Percentiles rank a stretch among this genome's conserved stretches.
Evolutionary conservation across 1,140 invertebrate species (phyloP).

Genomic region (Doryteuthis pealeii): DNA sequence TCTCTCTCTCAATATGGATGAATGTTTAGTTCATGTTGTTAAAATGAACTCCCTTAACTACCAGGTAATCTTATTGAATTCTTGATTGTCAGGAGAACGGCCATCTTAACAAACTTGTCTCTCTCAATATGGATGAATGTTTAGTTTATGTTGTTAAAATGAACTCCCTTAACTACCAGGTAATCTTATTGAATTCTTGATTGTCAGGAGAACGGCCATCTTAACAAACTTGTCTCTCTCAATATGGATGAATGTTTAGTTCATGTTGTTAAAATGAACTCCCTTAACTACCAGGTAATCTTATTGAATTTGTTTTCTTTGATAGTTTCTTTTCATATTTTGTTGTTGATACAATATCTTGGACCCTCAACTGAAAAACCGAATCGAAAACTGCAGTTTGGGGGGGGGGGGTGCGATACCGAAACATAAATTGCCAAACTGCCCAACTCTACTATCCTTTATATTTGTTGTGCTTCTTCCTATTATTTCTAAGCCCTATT

Average conservation of each 20-base stretch:
- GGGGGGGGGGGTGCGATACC: too few species aligned
- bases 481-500: too few species aligned
- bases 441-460: too few species aligned
- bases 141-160: constrained; percentile 8
- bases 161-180: neutral
- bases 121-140: neutral
- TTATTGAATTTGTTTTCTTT: neutral
- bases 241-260: neutral
- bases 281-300: neutral
- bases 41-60: constrained; percentile 67
- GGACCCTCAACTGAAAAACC: too few species aligned
- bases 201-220: neutral
- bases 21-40: constrained; percentile 67
- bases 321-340: too few species aligned
- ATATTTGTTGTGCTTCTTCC: too few species aligned
- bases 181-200: neutral
- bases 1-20: constrained; percentile 50
- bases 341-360: too few species aligned
- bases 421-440: too few species aligned
- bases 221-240: neutral
- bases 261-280: constrained; percentile 2
- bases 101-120: neutral
- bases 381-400: too few species aligned
- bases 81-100: constrained; percentile 33
- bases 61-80: constrained; percentile 61